A percentile compares a stretch with the other conserved stretches of the same genome.
phyloP scores from a whole-genome alignment of 2,797 vertebrate species.

The Furcifer pardalis region DNA sequence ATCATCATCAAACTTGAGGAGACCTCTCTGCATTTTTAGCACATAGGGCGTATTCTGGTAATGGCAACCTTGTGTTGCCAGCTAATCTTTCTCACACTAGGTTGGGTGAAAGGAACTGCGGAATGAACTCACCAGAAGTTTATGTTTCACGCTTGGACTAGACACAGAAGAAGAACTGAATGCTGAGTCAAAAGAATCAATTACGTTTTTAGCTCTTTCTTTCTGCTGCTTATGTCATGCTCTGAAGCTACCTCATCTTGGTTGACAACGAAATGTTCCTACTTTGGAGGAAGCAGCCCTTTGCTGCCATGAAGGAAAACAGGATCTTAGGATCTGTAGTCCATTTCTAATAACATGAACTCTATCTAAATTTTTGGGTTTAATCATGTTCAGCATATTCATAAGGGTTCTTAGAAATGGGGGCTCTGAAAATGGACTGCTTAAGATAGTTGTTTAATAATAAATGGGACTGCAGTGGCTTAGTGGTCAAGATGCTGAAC shows the following conservation, averaged over 20 bases:
- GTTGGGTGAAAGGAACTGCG: too few relatives aligned
- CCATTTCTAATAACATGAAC: not conserved
- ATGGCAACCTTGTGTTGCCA: too few relatives aligned
- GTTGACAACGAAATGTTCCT: not conserved
- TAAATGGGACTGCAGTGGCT: too few relatives aligned
- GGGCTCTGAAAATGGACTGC: not conserved
- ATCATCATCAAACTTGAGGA: too few relatives aligned
- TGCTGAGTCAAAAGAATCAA: constrained; percentile 66
- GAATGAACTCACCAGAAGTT: too few relatives aligned
- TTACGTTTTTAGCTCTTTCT: constrained; percentile 70
- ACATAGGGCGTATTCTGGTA: too few relatives aligned
- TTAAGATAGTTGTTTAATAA: not conserved
- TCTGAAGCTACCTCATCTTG: not conserved
- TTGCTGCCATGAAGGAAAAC: not conserved
- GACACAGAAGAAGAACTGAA: too few relatives aligned
- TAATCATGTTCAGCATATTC: not conserved
- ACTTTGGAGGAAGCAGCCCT: too few relatives aligned
- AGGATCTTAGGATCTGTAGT: not conserved
- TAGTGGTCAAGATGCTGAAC: too few relatives aligned
- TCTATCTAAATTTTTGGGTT: not conserved
- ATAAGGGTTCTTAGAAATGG: not conserved
- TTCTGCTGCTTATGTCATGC: constrained; percentile 69
- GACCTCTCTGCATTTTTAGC: too few relatives aligned
- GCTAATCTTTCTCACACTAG: too few relatives aligned
- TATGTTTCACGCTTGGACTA: too few relatives aligned